Evolutionary conservation across 2,888 invertebrate genomes (phyloP), one percentile per base, ranked within the genome.

Genomic region (Pterobdella sp.): DNA sequence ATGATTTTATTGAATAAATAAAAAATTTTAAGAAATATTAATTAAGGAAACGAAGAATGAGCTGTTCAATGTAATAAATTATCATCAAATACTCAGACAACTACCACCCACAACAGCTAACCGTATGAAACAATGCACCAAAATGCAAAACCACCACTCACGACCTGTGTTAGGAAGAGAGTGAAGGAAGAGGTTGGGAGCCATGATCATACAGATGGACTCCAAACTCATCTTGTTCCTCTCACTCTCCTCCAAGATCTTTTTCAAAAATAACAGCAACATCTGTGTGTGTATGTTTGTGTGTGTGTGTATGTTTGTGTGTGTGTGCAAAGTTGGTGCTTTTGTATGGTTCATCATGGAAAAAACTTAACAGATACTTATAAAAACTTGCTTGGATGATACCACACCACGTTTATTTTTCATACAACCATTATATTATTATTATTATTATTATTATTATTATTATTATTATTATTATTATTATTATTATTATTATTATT

Each of bases 151-250:
- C n/a, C 14, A 31, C 76, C 74, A 18, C 76, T 76, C 26, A 79
- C 74, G 2, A 79, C 78, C n/a, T 32, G 35, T 35, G 34, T 35
- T 29, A 32, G 29, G n/a, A 66, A 1, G 18, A 36, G 56, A 26
- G 2, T 79, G 77, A 69, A 84, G 79, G 78, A 86, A 85, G 78
- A 94, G 88, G 73, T 94, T 92, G n/a, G 94, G 94, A 26, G 94
- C 94, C 78, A 94, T 91, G 79, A 94, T 94, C 89, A 93, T 93
- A 42, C 94, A 91, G 56, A 94, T 92, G 82, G 94, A 94, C 82
- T 92, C 91, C 76, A 91, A 87, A 79, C 89, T 90, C 94, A 94
- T 94, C 85, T 92, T 90, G 85, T 94, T 94, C 78, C 86, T 26
- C 34, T 63, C 85, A 78, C 87, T 85, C 74, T 85, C 83, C 79